phyloP scores from a whole-genome alignment of 2,888 invertebrate genomes.

The Eubasilissa splendida region DNA sequence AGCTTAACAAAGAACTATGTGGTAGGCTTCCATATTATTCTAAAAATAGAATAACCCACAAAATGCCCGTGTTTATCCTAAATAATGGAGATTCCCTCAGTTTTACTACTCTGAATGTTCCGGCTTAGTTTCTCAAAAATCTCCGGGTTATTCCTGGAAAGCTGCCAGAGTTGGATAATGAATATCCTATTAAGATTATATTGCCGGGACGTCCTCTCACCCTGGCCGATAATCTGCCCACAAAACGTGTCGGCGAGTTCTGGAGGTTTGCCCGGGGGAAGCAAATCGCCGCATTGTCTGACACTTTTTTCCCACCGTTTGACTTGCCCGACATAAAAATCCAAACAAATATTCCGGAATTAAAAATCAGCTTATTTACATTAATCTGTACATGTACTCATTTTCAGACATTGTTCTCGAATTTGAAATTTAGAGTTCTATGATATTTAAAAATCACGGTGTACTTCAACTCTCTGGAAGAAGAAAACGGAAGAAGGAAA shows the following conservation, averaged over 20 bases:
- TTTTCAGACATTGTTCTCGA: too few species aligned
- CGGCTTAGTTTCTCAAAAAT: constrained; percentile 7
- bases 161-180: not conserved
- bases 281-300: constrained; percentile 1
- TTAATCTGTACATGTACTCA: too few species aligned
- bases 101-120: not conserved
- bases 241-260: not conserved
- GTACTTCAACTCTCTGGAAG: too few species aligned
- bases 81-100: not conserved
- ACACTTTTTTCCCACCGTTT: constrained; percentile 2
- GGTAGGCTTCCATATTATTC: too few species aligned
- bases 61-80: too few species aligned
- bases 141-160: constrained; percentile 7
- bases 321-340: not conserved
- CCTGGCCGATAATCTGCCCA: not conserved
- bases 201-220: not conserved
- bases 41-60: too few species aligned
- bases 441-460: too few species aligned
- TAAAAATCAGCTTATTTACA: too few species aligned
- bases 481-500: too few species aligned
- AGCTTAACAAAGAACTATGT: too few species aligned
- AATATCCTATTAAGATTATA: constrained; percentile 1
- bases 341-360: not conserved
- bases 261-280: not conserved
- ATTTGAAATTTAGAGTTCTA: too few species aligned